Evolutionary conservation across 2,888 invertebrate genomes (phyloP).

Genomic region (Tolmerus cingulatus): DNA sequence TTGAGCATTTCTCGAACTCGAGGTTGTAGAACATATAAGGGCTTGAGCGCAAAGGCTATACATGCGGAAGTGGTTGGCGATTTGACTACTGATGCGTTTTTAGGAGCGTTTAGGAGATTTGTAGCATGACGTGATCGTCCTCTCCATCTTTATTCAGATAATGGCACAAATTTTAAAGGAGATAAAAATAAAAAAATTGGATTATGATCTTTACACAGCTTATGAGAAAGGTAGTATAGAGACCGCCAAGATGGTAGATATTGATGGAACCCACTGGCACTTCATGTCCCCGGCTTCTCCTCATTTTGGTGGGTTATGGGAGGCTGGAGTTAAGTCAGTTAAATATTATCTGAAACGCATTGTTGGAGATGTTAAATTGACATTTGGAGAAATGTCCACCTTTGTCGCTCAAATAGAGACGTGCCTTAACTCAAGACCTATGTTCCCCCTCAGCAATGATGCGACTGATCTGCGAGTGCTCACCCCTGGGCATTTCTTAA

Average conservation of each 20-base stretch:
- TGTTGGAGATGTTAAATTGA: too few relatives aligned
- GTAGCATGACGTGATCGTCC: background rate
- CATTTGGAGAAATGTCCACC: too few relatives aligned
- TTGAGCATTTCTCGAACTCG: background rate
- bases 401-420: too few relatives aligned
- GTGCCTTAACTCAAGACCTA: too few relatives aligned
- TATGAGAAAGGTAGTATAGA: background rate
- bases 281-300: background rate
- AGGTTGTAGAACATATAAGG: background rate
- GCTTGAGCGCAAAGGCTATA: background rate
- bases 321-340: too few relatives aligned
- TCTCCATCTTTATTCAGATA: background rate
- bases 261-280: background rate
- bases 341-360: too few relatives aligned
- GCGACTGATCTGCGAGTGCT: too few relatives aligned
- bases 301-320: too few relatives aligned
- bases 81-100: slow-evolving; percentile 43
- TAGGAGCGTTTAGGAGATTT: slow-evolving; percentile 46
- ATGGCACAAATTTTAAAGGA: background rate
- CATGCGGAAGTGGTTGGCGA: slow-evolving; percentile 46
- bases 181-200: background rate
- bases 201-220: background rate
- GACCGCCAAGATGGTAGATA: background rate
- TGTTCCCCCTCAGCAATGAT: too few relatives aligned
- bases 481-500: too few relatives aligned